Base-by-base conservation (phyloP, 2,113 vertebrate species). In the Poicephalus meyeri region DNA sequence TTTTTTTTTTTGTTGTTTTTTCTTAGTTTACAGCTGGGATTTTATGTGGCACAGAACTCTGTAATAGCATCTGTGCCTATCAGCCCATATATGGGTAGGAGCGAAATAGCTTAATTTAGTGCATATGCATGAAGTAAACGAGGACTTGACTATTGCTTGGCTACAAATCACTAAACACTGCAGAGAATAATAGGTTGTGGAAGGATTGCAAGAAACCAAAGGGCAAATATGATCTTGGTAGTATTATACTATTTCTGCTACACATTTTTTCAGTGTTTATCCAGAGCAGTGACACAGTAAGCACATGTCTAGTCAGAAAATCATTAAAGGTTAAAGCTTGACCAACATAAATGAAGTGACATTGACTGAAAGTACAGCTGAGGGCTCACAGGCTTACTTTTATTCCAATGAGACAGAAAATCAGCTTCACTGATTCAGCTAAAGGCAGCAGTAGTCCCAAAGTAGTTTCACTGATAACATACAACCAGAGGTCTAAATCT, bases 11-110 rank as follows among this genome's bases (percentile, higher is more conserved):
- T 37, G 9, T 37, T 37, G 37, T 53, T 92, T 68, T 12, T 37
- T 35, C 5, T 17, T 29, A 8, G 24, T 12, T 39, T 96, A 80
- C 95, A 96, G 78, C 93, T 97, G 96, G 86, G 94, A 93, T 96
- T 97, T 96, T 95, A 77, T 92, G 89, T 93, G 91, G 72, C 86
- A 72, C 81, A 81, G 84, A 89, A 88, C 80, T 84, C 78, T 78
- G 35, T 56, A 87, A 88, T 44, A 97, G 80, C 97, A 98, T 98
- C 97, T 98, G 97, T 97, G 96, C 78, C 28, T 81, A 96, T 88
- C 86, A 94, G 50, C 76, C 85, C 52, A 97, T 97, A 97, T 97
- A 97, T 95, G 97, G 92, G 28, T 79, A 44, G 97, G 96, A 97
- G 91, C 80, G 52, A 90, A 97, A 90, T 82, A 83, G 73, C 93